Percentiles rank a stretch among this genome's conserved stretches.
Evolutionary conservation across 2,888 invertebrate species (phyloP).

Genomic region (Scaptomyza caliginosa): DNA sequence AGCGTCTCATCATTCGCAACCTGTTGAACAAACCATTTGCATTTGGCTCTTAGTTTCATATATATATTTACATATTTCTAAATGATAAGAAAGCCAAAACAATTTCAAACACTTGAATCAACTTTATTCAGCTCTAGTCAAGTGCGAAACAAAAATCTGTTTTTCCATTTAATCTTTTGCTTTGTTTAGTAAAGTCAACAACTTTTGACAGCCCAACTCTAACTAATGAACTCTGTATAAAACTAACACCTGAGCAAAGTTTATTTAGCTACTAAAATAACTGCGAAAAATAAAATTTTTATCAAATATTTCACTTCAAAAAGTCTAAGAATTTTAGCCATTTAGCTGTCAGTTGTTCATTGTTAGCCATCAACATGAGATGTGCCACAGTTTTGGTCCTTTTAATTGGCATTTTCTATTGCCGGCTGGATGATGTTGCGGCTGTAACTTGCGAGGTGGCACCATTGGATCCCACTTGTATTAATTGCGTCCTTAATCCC

Average conservation of each 20-base stretch:
- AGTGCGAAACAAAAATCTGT: constrained; percentile 11
- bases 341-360: constrained; percentile 9
- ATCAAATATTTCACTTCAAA: constrained; percentile 1
- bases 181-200: constrained; percentile 16
- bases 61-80: neutral
- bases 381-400: constrained; percentile 17
- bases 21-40: constrained; percentile 30
- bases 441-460: constrained; percentile 44
- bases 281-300: constrained; percentile 13
- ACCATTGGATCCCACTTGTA: constrained; percentile 26
- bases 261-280: neutral
- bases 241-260: constrained; percentile 38
- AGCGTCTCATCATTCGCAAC: constrained; percentile 46
- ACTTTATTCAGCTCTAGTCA: constrained; percentile 2
- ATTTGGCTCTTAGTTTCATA: constrained; percentile 1
- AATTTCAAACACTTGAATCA: constrained; percentile 29
- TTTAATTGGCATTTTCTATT: constrained; percentile 17
- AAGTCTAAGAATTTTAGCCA: neutral
- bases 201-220: no score
- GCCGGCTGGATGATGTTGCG: constrained; percentile 8
- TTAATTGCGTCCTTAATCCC: constrained; percentile 25
- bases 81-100: neutral
- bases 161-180: neutral
- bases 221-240: no score
- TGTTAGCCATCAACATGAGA: constrained; percentile 25